phyloP scores from a whole-genome alignment of 2,113 vertebrate species.

The Thamnaconus septentrionalis region DNA sequence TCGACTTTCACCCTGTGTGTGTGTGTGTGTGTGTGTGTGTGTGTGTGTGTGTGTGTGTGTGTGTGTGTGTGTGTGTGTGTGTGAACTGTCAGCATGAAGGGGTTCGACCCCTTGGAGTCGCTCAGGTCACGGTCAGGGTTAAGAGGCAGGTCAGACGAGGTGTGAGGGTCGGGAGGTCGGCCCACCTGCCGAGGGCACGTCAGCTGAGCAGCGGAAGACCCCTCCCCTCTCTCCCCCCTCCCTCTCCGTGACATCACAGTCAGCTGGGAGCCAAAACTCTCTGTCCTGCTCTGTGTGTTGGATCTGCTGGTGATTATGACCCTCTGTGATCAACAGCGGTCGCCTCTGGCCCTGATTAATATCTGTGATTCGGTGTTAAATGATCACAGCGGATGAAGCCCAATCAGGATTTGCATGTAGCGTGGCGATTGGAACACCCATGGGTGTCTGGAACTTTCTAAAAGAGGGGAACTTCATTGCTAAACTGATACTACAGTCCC shows the following conservation, averaged over 20 bases:
- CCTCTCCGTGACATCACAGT: neutral
- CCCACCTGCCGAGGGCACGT: constrained; percentile 16
- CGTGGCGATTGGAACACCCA: too few species aligned
- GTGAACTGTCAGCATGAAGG: constrained; percentile 20
- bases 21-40: too few species aligned
- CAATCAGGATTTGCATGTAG: neutral
- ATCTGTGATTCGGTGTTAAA: constrained; percentile 14
- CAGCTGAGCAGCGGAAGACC: neutral
- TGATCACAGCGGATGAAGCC: constrained; percentile 1
- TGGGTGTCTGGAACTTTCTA: too few species aligned
- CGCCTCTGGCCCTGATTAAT: constrained; percentile 21
- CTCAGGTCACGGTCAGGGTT: constrained; percentile 50
- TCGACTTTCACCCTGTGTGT: constrained; percentile 14
- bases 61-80: too few species aligned
- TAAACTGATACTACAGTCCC: too few species aligned
- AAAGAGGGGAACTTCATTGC: too few species aligned
- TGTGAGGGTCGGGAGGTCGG: constrained; percentile 17
- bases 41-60: too few species aligned
- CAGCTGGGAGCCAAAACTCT: neutral
- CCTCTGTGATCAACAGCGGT: constrained; percentile 21
- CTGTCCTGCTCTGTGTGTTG: neutral
- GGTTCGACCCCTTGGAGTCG: constrained; percentile 24
- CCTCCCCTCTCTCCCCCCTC: too few species aligned
- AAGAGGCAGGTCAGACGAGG: constrained; percentile 27
- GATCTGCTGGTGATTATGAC: constrained; percentile 4